A percentile compares a stretch with the other conserved stretches of the same genome.
These are phyloP conservation scores for Callimorpha dominula DNA, from an alignment of 2,888 invertebrate species.

Conservation along the genomic window DNA sequence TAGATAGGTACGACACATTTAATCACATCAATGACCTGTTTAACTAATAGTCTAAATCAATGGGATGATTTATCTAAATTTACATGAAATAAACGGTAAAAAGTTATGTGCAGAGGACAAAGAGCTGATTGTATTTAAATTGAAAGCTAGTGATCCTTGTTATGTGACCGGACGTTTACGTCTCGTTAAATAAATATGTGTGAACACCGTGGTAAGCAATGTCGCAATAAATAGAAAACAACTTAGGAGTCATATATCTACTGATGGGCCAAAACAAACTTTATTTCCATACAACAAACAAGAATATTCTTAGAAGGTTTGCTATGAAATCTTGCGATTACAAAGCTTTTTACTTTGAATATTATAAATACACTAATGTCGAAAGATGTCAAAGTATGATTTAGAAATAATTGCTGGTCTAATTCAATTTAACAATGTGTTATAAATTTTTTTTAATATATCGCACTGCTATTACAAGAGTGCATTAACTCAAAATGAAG, in stretches of 20 bases:
- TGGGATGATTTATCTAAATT: slow-evolving; percentile 37
- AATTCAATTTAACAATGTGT: too few relatives aligned
- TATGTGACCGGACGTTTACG: slow-evolving; percentile 64
- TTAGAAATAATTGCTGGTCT: not conserved
- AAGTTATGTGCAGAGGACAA: slow-evolving; percentile 53
- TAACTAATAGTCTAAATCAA: slow-evolving; percentile 52
- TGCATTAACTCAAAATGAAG: too few relatives aligned
- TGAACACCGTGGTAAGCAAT: slow-evolving; percentile 51
- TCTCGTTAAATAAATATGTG: slow-evolving; percentile 62
- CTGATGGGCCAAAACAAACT: slow-evolving; percentile 42
- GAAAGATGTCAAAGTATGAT: not conserved
- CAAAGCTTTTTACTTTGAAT: slow-evolving; percentile 17
- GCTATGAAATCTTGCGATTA: slow-evolving; percentile 34
- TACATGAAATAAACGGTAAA: slow-evolving; percentile 43
- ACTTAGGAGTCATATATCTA: slow-evolving; percentile 43
- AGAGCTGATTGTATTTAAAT: slow-evolving; percentile 58
- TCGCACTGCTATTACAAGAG: too few relatives aligned
- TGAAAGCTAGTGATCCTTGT: slow-evolving; percentile 65
- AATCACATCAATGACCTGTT: slow-evolving; percentile 56
- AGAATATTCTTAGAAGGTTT: slow-evolving; percentile 40
- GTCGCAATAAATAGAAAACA: slow-evolving; percentile 50
- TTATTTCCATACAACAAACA: slow-evolving; percentile 45
- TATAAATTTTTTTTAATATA: too few relatives aligned
- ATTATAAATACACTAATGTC: not conserved
- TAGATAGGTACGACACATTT: slow-evolving; percentile 59